Percentiles rank a stretch among this genome's conserved stretches.
phyloP scores from a whole-genome alignment of 2,797 vertebrate genomes.

The Hylomyscus alleni region DNA sequence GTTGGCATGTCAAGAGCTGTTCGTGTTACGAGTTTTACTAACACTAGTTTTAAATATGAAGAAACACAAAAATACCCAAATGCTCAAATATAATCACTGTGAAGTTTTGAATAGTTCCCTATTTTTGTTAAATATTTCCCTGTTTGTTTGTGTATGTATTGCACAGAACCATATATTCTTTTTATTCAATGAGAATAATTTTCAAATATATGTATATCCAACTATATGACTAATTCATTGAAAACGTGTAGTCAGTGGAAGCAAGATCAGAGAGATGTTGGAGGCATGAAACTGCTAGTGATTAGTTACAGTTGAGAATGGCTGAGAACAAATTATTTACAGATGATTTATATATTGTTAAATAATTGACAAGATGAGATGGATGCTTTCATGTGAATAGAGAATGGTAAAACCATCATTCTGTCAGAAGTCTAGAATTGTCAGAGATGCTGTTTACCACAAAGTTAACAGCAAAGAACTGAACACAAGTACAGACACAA shows the following conservation, averaged over 20 bases:
- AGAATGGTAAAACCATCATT: neutral
- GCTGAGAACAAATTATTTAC: neutral
- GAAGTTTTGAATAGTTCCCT: neutral
- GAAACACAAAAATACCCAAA: neutral
- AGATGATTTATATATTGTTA: neutral
- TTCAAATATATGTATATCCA: neutral
- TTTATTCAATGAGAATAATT: slow-evolving; percentile 34
- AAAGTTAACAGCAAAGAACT: neutral
- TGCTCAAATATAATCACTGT: neutral
- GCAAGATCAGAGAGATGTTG: neutral
- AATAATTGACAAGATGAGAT: neutral
- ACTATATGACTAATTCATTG: neutral
- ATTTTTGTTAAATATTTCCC: slow-evolving; percentile 29
- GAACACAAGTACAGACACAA: neutral
- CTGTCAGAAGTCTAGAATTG: neutral
- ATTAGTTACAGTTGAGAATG: neutral
- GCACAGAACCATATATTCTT: neutral
- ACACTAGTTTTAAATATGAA: neutral
- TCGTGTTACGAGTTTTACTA: neutral
- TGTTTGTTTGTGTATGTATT: neutral
- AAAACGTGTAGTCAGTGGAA: neutral
- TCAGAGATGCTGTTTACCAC: neutral
- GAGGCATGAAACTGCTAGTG: neutral
- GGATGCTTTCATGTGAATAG: neutral
- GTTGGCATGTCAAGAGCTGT: neutral